These are phyloP conservation scores for Idaea biselata DNA, from an alignment of 2,888 invertebrate genomes.

Conservation along the genomic window DNA sequence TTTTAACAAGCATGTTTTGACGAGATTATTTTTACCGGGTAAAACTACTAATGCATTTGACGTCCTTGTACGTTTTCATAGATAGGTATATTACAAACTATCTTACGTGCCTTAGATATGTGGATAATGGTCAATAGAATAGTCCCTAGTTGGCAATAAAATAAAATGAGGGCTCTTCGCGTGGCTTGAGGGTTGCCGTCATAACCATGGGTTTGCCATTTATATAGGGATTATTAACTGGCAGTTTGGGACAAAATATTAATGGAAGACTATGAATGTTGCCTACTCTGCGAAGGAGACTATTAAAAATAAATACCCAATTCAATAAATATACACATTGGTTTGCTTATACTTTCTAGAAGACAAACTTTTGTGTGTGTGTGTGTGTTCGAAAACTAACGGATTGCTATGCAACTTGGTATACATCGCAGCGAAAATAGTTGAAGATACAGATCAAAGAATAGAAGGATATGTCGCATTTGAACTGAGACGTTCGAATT, in stretches of 20 bases:
- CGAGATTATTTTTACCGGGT: too few relatives aligned
- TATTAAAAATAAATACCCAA: not conserved
- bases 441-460: too few relatives aligned
- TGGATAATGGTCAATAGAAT: slow-evolving; percentile 27
- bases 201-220: slow-evolving; percentile 41
- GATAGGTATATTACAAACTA: not conserved
- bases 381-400: too few relatives aligned
- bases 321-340: too few relatives aligned
- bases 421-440: too few relatives aligned
- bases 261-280: not conserved
- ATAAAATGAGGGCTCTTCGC: slow-evolving; percentile 49
- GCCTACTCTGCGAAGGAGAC: not conserved
- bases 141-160: slow-evolving; percentile 48
- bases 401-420: too few relatives aligned
- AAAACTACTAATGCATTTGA: too few relatives aligned
- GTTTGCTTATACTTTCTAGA: too few relatives aligned
- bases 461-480: too few relatives aligned
- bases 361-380: too few relatives aligned
- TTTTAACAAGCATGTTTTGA: too few relatives aligned
- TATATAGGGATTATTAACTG: slow-evolving; percentile 29
- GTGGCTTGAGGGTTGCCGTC: slow-evolving; percentile 46
- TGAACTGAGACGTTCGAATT: too few relatives aligned
- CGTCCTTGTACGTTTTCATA: not conserved
- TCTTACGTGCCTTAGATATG: slow-evolving; percentile 27
- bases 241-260: slow-evolving; percentile 7